phyloP scores from a whole-genome alignment of 1,140 invertebrate genomes.

The Zaprionus camerounensis region DNA sequence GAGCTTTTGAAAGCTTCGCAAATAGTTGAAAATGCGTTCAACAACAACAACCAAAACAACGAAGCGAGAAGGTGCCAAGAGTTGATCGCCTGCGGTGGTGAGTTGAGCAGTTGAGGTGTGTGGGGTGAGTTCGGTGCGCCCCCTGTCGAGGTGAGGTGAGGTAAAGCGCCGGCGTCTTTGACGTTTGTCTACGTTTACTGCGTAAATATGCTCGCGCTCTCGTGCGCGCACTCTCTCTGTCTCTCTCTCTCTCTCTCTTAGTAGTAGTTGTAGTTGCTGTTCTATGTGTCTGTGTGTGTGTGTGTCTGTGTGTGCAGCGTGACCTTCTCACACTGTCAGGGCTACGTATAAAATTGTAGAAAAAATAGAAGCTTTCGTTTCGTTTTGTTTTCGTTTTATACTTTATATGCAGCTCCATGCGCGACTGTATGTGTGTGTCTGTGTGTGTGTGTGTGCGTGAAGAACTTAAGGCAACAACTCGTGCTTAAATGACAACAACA shows the following conservation, averaged over 20 bases:
- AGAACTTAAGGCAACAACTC: constrained; percentile 78
- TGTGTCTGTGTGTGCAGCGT: constrained; percentile 50
- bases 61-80: constrained; percentile 13
- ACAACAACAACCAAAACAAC: constrained; percentile 39
- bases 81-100: constrained; percentile 32
- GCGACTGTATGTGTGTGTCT: constrained; percentile 32
- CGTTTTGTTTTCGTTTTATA: constrained; percentile 55
- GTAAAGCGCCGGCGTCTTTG: constrained; percentile 73
- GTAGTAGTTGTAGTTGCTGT: constrained; percentile 60
- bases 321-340: constrained; percentile 84
- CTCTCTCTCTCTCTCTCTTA: constrained; percentile 29
- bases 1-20: constrained; percentile 55
- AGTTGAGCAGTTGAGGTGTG: constrained; percentile 22
- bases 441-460: constrained; percentile 56
- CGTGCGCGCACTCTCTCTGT: constrained; percentile 15
- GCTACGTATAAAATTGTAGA: constrained; percentile 76
- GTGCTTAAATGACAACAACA: constrained; percentile 62
- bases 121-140: constrained; percentile 6
- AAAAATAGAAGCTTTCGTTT: constrained; percentile 77
- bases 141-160: constrained; percentile 12
- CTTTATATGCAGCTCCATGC: constrained; percentile 79
- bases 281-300: constrained; percentile 27
- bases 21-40: constrained; percentile 64
- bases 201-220: constrained; percentile 61
- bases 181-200: constrained; percentile 66